Base-by-base conservation (phyloP, 2,113 vertebrate genomes). In the Bothrops jararaca region DNA sequence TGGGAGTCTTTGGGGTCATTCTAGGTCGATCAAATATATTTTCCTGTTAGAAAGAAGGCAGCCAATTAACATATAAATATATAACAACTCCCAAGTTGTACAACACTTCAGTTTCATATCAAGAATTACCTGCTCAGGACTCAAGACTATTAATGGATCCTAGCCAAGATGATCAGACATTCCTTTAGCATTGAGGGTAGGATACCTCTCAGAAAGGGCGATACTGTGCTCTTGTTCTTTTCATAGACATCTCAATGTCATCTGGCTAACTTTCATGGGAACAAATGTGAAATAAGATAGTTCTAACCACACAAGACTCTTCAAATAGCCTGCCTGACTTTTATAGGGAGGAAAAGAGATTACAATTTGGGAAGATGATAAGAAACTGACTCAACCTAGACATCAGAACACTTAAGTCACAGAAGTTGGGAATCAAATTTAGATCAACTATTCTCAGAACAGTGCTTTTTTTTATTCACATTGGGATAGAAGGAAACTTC, bases 21-120 rank as follows among this genome's bases (percentile, higher is more conserved):
- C 97, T 98, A 85, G 96, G 98, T 93, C 95, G 96, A 87, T 99
- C 99, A 96, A 96, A 98, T 96, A 99, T 96, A 94, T 99, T 99
- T 96, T 99, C 99, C 99, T 99, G 96, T 96, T 94, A 93, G 96
- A 95, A 96, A 89, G 85, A 45, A 94, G 54, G 69, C 20, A 13
- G 93, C 89, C 54, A 94, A 91, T 91, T 91, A 95, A 93, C 96
- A 91, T 92, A 95, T 0, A 0, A 93, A 94, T 12, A 29, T 74
- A 50, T 15, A 48, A 29, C 10, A 39, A 39, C 45, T 56, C 34
- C 4, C 3, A 22, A 5, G 15, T 60, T 12, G 5, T 52, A 34
- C 34, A 45, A 39, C 20, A 53, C 2, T 23, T 18, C 39, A 80
- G 23, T 87, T 89, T 74, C 52, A 80, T 3, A 88, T 23, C 29